Percentiles rank a stretch among this genome's conserved stretches.
phyloP scores from a whole-genome alignment of 2,888 invertebrate species.

The Aquatica leii region DNA sequence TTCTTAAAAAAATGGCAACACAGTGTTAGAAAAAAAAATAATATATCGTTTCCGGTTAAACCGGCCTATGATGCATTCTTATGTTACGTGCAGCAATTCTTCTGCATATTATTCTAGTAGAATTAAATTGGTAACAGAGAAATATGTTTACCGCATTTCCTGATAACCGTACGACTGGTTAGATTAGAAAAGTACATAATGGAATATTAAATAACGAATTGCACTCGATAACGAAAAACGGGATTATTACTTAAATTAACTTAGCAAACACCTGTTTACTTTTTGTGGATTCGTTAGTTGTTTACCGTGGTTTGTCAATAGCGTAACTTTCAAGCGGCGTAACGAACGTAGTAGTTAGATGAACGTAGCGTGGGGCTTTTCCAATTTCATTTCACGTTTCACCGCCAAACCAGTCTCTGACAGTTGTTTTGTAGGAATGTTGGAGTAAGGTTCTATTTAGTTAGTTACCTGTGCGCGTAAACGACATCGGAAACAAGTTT shows the following conservation, averaged over 20 bases:
- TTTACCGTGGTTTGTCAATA: slow-evolving; percentile 6
- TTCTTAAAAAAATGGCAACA: no score
- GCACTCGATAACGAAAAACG: neutral
- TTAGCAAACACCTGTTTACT: slow-evolving; percentile 1
- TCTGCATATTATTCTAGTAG: no score
- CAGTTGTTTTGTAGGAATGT: slow-evolving; percentile 23
- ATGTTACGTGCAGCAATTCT: no score
- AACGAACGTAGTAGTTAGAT: slow-evolving; percentile 4
- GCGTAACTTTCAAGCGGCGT: slow-evolving; percentile 3
- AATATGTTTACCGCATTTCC: no score
- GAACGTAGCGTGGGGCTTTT: slow-evolving; percentile 12
- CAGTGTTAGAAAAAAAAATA: no score
- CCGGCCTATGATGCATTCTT: no score
- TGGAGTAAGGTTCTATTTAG: slow-evolving; percentile 13
- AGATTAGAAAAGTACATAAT: no score
- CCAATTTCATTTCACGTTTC: slow-evolving; percentile 10
- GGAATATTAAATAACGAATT: no score
- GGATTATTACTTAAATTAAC: slow-evolving; percentile 2
- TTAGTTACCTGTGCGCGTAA: slow-evolving; percentile 22
- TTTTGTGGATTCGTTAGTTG: slow-evolving; percentile 3
- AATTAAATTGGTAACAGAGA: no score
- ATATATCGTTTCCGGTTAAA: no score
- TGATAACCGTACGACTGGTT: no score
- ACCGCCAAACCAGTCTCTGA: slow-evolving; percentile 16
- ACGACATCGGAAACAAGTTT: slow-evolving; percentile 28